Conservation (phyloP, 2,113 vertebrate genomes). For the Columbina picui region DNA sequence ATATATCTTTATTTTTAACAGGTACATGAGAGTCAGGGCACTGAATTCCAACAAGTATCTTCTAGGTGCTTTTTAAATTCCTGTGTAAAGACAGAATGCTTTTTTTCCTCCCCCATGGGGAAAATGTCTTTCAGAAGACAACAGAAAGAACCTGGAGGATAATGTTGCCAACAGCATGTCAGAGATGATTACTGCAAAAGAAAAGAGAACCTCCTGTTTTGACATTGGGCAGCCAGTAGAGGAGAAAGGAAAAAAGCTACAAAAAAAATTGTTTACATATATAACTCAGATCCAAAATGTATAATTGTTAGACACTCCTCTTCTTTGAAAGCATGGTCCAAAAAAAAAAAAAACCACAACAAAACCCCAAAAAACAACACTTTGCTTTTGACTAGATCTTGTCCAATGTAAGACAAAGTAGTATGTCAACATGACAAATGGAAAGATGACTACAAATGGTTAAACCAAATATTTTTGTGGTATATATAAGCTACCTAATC, state of each 20-base stretch:
- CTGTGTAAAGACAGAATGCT: background rate
- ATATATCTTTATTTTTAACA: background rate
- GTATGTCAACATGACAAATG: background rate
- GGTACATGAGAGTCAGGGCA: background rate
- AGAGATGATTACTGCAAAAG: conserved; percentile 22
- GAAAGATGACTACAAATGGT: background rate
- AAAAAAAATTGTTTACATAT: background rate
- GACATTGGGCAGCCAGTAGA: conserved; percentile 19
- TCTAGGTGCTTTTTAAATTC: background rate
- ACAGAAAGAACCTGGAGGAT: conserved; percentile 25
- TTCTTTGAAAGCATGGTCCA: background rate
- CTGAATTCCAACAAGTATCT: background rate
- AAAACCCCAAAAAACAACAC: background rate
- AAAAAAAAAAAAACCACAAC: background rate
- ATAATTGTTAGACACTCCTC: background rate
- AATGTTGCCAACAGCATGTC: conserved; percentile 30
- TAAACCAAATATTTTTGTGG: background rate
- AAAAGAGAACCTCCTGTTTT: conserved; percentile 28
- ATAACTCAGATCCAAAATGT: background rate
- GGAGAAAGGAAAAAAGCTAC: background rate
- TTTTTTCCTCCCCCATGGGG: background rate
- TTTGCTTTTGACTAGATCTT: background rate
- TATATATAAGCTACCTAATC: background rate
- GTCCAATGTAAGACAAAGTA: background rate
- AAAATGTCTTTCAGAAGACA: conserved; percentile 13